phyloP scores from a whole-genome alignment of 2,797 vertebrate species.

The Limosa lapponica region DNA sequence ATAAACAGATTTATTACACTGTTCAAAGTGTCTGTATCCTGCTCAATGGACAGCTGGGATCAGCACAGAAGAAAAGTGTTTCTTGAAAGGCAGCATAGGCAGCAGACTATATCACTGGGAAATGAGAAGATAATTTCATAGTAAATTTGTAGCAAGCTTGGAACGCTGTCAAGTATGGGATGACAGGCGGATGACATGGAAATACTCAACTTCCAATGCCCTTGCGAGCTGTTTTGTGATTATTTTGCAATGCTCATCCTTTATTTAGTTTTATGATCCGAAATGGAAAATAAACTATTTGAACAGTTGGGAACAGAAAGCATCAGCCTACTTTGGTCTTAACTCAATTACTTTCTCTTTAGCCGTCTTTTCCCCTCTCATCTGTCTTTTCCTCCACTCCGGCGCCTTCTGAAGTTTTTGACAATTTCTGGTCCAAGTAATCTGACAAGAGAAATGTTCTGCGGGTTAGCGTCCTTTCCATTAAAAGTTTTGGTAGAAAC shows the following conservation, averaged over 20 bases:
- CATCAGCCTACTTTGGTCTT: not conserved
- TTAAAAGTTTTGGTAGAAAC: conserved; percentile 36
- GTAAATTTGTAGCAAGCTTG: not conserved
- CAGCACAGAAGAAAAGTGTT: conserved; percentile 1
- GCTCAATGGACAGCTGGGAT: conserved; percentile 46
- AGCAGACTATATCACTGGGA: not conserved
- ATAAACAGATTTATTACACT: conserved; percentile 16
- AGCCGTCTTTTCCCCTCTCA: not conserved
- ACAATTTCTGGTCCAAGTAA: conserved; percentile 30
- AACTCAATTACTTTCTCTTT: conserved; percentile 8
- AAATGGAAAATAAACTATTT: conserved; percentile 4
- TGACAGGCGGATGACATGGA: not conserved
- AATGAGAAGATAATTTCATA: conserved; percentile 2
- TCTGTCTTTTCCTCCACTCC: not conserved
- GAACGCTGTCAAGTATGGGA: not conserved
- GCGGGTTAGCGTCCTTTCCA: conserved; percentile 39
- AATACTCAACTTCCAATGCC: not conserved
- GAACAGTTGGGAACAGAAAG: not conserved
- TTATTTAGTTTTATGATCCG: not conserved
- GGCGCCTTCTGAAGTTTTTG: not conserved
- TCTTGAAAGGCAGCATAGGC: not conserved
- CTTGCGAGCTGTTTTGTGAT: not conserved
- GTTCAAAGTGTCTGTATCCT: conserved; percentile 20
- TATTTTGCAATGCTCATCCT: conserved; percentile 25
- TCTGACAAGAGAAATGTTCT: conserved; percentile 54